These are phyloP conservation scores for Catostomus latipinnis DNA, from an alignment of 2,797 vertebrate species.

Conservation along the genomic window DNA sequence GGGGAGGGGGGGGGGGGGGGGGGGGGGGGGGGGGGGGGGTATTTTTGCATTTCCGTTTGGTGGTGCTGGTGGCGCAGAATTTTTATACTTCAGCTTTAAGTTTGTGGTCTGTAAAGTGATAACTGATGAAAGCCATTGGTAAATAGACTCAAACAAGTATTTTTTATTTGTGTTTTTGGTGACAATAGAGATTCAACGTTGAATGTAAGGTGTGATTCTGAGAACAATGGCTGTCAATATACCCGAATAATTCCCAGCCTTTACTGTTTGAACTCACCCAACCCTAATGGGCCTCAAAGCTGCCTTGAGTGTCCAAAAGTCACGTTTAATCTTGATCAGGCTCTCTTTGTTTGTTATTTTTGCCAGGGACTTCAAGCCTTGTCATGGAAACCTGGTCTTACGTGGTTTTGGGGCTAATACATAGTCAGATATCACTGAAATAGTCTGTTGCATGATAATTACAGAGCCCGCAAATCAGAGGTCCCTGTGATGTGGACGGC, in stretches of 20 bases:
- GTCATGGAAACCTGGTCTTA: slow-evolving; percentile 77
- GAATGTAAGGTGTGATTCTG: too few relatives aligned
- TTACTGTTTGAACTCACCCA: slow-evolving; percentile 21
- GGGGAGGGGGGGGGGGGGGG: too few relatives aligned
- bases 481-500: slow-evolving; percentile 81
- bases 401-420: slow-evolving; percentile 77
- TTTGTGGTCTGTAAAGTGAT: too few relatives aligned
- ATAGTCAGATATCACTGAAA: slow-evolving; percentile 79
- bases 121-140: too few relatives aligned
- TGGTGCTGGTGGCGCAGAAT: too few relatives aligned
- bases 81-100: too few relatives aligned
- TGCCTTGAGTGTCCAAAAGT: slow-evolving; percentile 41
- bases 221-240: slow-evolving; percentile 2
- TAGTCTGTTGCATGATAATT: slow-evolving; percentile 77
- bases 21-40: too few relatives aligned
- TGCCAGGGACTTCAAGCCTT: slow-evolving; percentile 72
- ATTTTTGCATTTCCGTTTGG: too few relatives aligned
- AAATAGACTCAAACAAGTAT: too few relatives aligned
- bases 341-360: slow-evolving; percentile 78
- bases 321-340: slow-evolving; percentile 66
- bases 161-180: too few relatives aligned
- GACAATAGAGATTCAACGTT: too few relatives aligned
- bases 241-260: slow-evolving; percentile 41
- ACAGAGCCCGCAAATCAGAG: slow-evolving; percentile 76
- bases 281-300: slow-evolving; percentile 29